Percentiles rank a stretch among this genome's conserved stretches.
Evolutionary conservation across 2,888 invertebrate genomes (phyloP).

Genomic region (Brachyopa scutellaris): DNA sequence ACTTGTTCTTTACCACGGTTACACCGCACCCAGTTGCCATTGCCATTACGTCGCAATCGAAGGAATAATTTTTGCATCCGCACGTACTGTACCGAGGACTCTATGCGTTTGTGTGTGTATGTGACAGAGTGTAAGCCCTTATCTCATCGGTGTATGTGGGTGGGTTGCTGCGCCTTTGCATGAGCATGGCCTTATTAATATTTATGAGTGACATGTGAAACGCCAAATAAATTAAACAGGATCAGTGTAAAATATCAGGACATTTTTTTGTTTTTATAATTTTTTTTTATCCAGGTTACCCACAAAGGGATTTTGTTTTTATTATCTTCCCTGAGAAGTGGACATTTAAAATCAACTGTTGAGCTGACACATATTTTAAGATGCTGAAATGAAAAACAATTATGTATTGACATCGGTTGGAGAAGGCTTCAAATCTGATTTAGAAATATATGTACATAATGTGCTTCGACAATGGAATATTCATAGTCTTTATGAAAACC

Average conservation of each 20-base stretch:
- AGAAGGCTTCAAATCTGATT: too few relatives aligned
- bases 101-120: constrained; percentile 37
- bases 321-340: neutral
- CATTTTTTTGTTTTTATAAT: too few relatives aligned
- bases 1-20: constrained; percentile 27
- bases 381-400: neutral
- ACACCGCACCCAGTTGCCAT: constrained; percentile 17
- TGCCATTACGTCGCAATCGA: constrained; percentile 56
- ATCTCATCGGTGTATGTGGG: constrained; percentile 14
- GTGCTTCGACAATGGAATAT: too few relatives aligned
- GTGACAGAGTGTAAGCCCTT: constrained; percentile 30
- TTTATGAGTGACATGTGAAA: constrained; percentile 67
- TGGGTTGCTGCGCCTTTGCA: constrained; percentile 45
- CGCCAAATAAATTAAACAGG: constrained; percentile 66
- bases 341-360: constrained; percentile 12
- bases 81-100: too few relatives aligned
- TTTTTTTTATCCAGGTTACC: constrained; percentile 1
- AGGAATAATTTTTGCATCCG: constrained; percentile 70
- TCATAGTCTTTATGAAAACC: too few relatives aligned
- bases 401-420: too few relatives aligned
- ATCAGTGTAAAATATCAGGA: constrained; percentile 58
- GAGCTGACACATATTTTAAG: neutral
- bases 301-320: constrained; percentile 16
- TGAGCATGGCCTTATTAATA: constrained; percentile 63
- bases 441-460: too few relatives aligned